Evolutionary conservation across 2,113 vertebrate species (phyloP).

Genomic region (Otus sunia): DNA sequence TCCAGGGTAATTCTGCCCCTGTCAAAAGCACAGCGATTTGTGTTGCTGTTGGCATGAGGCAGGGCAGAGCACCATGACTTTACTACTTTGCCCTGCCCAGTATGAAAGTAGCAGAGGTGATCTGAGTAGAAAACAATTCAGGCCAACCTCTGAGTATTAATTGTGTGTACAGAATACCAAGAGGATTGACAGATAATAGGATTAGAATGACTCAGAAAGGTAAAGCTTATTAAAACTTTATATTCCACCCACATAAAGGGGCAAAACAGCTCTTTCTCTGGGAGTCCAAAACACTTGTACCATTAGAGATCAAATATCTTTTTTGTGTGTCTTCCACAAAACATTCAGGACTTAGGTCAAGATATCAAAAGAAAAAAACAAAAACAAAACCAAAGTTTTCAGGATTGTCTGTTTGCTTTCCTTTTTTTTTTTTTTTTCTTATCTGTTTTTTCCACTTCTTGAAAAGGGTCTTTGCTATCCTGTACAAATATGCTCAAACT

Average conservation of each 20-base stretch:
- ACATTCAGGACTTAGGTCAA: background rate
- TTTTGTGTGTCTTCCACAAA: background rate
- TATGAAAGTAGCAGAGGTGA: background rate
- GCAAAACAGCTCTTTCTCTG: background rate
- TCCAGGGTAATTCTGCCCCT: background rate
- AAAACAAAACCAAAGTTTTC: background rate
- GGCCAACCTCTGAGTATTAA: background rate
- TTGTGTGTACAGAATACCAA: background rate
- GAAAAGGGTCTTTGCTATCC: background rate
- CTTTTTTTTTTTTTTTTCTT: background rate
- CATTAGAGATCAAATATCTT: background rate
- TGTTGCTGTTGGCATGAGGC: background rate
- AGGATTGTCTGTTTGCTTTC: background rate
- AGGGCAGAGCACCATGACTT: background rate
- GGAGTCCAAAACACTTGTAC: background rate
- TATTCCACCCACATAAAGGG: background rate
- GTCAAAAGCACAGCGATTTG: background rate
- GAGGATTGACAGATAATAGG: background rate
- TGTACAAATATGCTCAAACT: background rate
- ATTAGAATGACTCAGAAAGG: constrained; percentile 39
- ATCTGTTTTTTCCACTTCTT: background rate
- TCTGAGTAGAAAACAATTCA: background rate
- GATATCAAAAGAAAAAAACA: background rate
- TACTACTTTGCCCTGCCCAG: background rate
- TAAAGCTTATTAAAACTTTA: background rate